These are phyloP conservation scores for Crotalus viridis DNA, from an alignment of 2,113 vertebrate genomes.

Conservation along the genomic window DNA sequence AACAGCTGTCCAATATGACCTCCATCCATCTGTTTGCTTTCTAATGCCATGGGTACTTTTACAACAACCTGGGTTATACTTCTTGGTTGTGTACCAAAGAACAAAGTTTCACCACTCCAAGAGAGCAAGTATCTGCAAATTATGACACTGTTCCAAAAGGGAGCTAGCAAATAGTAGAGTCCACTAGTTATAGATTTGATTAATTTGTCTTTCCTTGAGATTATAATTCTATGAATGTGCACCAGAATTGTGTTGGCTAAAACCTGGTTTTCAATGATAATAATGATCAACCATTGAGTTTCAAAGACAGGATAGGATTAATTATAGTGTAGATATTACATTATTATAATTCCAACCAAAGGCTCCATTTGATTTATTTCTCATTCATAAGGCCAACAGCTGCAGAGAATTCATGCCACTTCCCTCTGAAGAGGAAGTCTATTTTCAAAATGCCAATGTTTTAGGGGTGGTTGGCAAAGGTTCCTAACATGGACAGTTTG, in stretches of 20 bases:
- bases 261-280: not conserved
- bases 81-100: not conserved
- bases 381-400: slow-evolving; percentile 5
- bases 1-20: not conserved
- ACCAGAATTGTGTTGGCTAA: not conserved
- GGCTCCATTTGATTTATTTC: not conserved
- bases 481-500: not conserved
- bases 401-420: slow-evolving; percentile 1
- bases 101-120: not conserved
- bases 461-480: not conserved
- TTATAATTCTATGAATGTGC: not conserved
- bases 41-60: not conserved
- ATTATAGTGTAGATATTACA: not conserved
- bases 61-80: not conserved
- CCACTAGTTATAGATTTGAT: not conserved
- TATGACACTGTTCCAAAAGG: not conserved
- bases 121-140: not conserved
- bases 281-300: not conserved
- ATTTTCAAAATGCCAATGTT: not conserved
- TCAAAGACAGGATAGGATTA: not conserved
- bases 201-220: not conserved
- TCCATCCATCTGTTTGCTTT: not conserved
- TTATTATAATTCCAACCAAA: not conserved
- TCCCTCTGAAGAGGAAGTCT: not conserved
- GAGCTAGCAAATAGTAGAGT: not conserved